These are phyloP conservation scores for Drosophila setifemur DNA, from an alignment of 1,140 invertebrate species.

Conservation along the genomic window DNA sequence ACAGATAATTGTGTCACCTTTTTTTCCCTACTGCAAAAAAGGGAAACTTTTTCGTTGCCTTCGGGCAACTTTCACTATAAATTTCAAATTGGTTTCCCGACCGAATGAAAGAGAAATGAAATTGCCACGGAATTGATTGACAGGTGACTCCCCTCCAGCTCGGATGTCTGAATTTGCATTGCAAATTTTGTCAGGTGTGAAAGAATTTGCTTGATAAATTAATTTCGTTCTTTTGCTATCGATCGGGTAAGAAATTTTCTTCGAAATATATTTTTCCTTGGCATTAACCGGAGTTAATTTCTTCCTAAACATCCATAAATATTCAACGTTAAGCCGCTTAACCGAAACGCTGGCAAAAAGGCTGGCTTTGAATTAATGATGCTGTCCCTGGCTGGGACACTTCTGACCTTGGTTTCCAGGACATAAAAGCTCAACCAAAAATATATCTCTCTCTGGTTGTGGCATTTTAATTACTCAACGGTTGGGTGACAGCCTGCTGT, in stretches of 20 bases:
- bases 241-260: not conserved
- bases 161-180: constrained; percentile 6
- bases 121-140: constrained; percentile 47
- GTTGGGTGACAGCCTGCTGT: constrained; percentile 14
- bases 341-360: not conserved
- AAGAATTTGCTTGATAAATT: not conserved
- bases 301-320: constrained; percentile 51
- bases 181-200: not conserved
- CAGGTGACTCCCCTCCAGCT: constrained; percentile 21
- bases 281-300: not conserved
- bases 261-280: constrained; percentile 6
- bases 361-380: constrained; percentile 56
- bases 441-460: constrained; percentile 24
- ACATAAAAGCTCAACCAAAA: constrained; percentile 11
- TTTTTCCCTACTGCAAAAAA: not conserved
- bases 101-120: constrained; percentile 46
- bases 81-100: constrained; percentile 35
- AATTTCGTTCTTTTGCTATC: not conserved
- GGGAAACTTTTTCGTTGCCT: constrained; percentile 18
- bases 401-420: constrained; percentile 39
- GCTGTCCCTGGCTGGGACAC: constrained; percentile 46
- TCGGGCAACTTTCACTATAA: constrained; percentile 19
- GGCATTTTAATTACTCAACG: constrained; percentile 66
- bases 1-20: constrained; percentile 45
- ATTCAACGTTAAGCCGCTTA: constrained; percentile 40